Conservation (phyloP, 2,888 invertebrate species). For the Micoletzkya japonica region DNA sequence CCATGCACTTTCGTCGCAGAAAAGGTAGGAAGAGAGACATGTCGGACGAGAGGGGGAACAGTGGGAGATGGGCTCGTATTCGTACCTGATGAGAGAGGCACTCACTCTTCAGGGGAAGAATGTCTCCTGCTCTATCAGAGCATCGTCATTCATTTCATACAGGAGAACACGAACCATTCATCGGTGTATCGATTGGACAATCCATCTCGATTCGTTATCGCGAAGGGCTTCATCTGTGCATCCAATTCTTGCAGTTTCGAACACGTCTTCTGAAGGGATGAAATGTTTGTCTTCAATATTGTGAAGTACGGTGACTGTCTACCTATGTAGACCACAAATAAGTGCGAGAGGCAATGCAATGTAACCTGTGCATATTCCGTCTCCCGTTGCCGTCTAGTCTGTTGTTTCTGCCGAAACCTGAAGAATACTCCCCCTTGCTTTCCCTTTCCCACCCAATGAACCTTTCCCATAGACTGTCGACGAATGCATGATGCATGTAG, state of each 20-base stretch:
- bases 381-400: slow-evolving; percentile 55
- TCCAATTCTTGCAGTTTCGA: slow-evolving; percentile 52
- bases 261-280: slow-evolving; percentile 53
- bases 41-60: slow-evolving; percentile 43
- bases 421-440: neutral
- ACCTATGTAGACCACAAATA: slow-evolving; percentile 8
- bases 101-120: neutral
- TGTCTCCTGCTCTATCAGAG: no score
- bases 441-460: neutral
- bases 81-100: slow-evolving; percentile 46
- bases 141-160: neutral
- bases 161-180: slow-evolving; percentile 39
- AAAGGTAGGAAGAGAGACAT: slow-evolving; percentile 54
- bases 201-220: slow-evolving; percentile 57
- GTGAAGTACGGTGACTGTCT: neutral
- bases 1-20: slow-evolving; percentile 55
- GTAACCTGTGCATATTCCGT: slow-evolving; percentile 51
- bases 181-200: slow-evolving; percentile 60
- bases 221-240: slow-evolving; percentile 61
- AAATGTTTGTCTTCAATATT: neutral
- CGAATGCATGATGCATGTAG: slow-evolving; percentile 62
- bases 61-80: slow-evolving; percentile 56
- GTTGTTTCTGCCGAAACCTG: slow-evolving; percentile 52
- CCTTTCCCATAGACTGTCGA: slow-evolving; percentile 62
- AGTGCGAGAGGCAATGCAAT: neutral